phyloP scores from a whole-genome alignment of 2,797 vertebrate species.

The Mus caroli region DNA sequence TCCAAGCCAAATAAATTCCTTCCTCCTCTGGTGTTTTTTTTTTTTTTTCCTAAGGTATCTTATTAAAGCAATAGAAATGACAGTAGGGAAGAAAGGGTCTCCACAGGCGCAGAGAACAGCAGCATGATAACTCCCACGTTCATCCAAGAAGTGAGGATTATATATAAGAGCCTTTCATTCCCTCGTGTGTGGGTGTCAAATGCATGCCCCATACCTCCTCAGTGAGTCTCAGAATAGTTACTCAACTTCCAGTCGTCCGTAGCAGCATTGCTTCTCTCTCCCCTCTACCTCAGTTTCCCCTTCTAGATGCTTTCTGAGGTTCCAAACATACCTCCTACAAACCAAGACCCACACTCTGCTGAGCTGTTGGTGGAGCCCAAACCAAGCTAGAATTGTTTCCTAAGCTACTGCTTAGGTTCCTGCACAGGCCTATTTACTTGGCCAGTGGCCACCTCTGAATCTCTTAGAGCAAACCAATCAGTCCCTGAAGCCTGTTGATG shows the following conservation, averaged over 20 bases:
- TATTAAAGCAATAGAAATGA: background rate
- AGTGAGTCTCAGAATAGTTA: background rate
- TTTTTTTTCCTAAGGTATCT: background rate
- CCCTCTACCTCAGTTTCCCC: background rate
- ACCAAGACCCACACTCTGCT: background rate
- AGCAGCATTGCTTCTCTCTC: background rate
- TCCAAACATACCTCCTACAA: background rate
- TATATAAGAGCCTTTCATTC: background rate
- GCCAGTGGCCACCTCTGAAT: background rate
- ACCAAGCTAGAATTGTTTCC: background rate
- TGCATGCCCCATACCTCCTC: background rate
- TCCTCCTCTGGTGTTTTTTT: background rate
- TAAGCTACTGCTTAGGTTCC: background rate
- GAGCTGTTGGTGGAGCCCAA: background rate
- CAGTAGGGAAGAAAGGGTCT: background rate
- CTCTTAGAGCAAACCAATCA: constrained; percentile 8
- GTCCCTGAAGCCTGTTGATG: background rate
- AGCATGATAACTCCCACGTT: background rate
- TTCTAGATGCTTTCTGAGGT: background rate
- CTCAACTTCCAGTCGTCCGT: background rate
- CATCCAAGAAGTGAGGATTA: background rate
- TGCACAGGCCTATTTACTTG: background rate
- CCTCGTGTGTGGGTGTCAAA: background rate
- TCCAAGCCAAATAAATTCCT: background rate
- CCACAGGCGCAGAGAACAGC: background rate